These are phyloP conservation scores for Salvelinus alpinus DNA, from an alignment of 2,113 vertebrate genomes.

Conservation along the genomic window DNA sequence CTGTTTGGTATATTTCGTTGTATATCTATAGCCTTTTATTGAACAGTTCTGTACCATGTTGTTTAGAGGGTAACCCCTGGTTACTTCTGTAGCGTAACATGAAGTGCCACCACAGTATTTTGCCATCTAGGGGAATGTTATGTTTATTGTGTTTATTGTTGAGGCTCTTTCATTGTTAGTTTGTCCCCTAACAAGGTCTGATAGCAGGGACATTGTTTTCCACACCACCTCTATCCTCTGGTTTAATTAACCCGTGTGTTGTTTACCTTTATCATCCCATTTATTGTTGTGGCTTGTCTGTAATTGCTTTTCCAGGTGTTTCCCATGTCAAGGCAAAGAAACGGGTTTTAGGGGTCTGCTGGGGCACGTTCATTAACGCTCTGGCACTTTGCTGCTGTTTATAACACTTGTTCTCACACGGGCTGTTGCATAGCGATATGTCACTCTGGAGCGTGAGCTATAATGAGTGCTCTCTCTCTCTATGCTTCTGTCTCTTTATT, in stretches of 20 bases:
- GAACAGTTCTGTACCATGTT: no score
- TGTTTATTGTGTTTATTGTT: background rate
- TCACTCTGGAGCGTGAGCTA: constrained; percentile 56
- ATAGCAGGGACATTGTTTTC: background rate
- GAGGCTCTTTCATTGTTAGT: background rate
- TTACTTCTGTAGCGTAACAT: no score
- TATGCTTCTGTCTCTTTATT: constrained; percentile 14
- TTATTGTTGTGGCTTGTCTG: constrained; percentile 50
- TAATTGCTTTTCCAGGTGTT: constrained; percentile 64
- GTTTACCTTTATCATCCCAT: constrained; percentile 40
- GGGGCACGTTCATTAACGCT: constrained; percentile 56
- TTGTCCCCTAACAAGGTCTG: background rate
- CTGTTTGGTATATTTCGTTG: no score
- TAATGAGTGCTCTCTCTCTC: constrained; percentile 47
- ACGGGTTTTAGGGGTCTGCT: constrained; percentile 30
- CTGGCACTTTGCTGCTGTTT: constrained; percentile 49
- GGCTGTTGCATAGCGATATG: constrained; percentile 65
- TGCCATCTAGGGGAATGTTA: no score
- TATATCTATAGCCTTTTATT: no score
- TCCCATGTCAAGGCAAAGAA: constrained; percentile 44
- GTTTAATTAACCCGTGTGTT: constrained; percentile 23
- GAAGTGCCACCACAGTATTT: no score
- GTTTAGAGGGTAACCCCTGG: no score
- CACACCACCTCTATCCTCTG: no score
- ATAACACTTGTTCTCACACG: constrained; percentile 53